A percentile compares a stretch with the other conserved stretches of the same genome.
These are phyloP conservation scores for Romanogobio albipinnatus DNA, from an alignment of 2,113 vertebrate genomes.

Conservation along the genomic window DNA sequence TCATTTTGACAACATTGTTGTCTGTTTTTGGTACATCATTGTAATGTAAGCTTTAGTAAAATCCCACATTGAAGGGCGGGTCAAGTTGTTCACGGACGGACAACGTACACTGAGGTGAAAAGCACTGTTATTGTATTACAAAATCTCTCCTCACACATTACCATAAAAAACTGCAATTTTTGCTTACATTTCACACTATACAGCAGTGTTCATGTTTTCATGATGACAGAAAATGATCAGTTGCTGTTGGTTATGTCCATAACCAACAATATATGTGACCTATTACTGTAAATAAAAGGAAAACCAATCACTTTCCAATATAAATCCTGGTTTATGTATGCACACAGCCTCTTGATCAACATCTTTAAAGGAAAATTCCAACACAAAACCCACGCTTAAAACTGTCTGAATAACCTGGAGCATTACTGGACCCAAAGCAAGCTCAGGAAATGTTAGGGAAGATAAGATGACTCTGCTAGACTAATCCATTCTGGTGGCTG, in stretches of 20 bases:
- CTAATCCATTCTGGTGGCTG: constrained; percentile 72
- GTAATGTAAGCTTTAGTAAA: too few species aligned
- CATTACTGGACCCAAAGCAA: constrained; percentile 64
- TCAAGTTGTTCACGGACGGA: too few species aligned
- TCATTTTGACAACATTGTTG: too few species aligned
- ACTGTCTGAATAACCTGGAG: constrained; percentile 56
- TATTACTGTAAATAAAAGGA: neutral
- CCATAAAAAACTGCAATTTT: neutral
- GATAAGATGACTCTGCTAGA: constrained; percentile 73
- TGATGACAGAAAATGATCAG: neutral
- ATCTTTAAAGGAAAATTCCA: neutral
- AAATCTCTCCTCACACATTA: neutral
- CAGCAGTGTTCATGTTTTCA: neutral
- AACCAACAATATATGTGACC: neutral
- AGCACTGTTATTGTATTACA: neutral
- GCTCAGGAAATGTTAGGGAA: constrained; percentile 77
- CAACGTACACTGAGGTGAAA: neutral
- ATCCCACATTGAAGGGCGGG: too few species aligned
- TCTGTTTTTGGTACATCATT: too few species aligned
- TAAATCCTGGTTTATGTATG: neutral
- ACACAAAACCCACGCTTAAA: neutral
- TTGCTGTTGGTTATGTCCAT: neutral
- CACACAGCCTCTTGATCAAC: neutral
- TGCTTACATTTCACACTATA: neutral
- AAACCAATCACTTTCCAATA: neutral